These are phyloP conservation scores for Eurytoma adleriae DNA, from an alignment of 2,888 invertebrate genomes.

Conservation along the genomic window DNA sequence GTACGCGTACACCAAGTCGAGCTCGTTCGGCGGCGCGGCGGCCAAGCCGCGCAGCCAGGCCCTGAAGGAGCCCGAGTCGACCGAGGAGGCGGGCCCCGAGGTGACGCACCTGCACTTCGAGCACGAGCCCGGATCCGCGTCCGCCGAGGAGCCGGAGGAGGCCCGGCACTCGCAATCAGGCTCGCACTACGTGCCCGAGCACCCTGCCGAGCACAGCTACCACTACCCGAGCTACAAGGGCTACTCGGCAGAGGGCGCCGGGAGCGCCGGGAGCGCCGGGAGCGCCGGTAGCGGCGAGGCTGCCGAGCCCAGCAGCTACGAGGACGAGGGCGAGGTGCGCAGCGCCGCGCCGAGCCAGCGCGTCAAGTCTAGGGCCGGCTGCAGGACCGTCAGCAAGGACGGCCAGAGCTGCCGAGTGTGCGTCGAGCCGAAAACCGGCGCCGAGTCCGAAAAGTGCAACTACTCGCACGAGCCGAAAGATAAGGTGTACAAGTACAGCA, in stretches of 20 bases:
- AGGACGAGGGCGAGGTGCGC: conserved; percentile 14
- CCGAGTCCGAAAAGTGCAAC: conserved; percentile 79
- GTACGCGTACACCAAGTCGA: conserved; percentile 65
- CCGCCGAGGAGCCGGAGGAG: not conserved
- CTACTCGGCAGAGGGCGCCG: conserved; percentile 18
- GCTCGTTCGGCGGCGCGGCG: conserved; percentile 58
- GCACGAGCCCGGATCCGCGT: conserved; percentile 10
- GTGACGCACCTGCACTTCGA: not conserved
- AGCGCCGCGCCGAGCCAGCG: not conserved
- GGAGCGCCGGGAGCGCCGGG: conserved; percentile 24
- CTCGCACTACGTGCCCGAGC: conserved; percentile 40
- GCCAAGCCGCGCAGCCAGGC: conserved; percentile 27
- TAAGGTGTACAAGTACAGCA: conserved; percentile 69
- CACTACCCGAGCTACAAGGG: conserved; percentile 46
- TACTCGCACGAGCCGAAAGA: conserved; percentile 77
- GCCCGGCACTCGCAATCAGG: not conserved
- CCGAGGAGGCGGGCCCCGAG: conserved; percentile 33
- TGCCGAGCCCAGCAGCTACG: not conserved
- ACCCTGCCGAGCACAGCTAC: conserved; percentile 38
- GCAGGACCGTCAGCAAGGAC: conserved; percentile 67
- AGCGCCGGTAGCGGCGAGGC: conserved; percentile 36
- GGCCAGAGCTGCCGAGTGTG: conserved; percentile 79
- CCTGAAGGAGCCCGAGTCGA: not conserved
- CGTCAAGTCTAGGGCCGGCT: conserved; percentile 46
- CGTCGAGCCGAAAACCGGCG: conserved; percentile 78